These are phyloP conservation scores for Erannis defoliaria DNA, from an alignment of 2,888 invertebrate species.

Conservation along the genomic window DNA sequence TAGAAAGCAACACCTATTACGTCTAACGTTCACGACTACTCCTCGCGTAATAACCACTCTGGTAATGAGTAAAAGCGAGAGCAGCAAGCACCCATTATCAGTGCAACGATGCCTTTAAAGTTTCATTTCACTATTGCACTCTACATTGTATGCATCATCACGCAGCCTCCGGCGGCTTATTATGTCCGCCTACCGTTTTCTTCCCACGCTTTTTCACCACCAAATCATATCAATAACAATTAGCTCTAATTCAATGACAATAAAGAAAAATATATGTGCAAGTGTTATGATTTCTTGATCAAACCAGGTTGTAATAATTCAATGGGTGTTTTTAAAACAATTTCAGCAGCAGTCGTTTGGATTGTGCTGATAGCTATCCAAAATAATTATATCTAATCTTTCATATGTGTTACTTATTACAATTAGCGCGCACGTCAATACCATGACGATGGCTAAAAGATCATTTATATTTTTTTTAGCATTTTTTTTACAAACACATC, in stretches of 20 bases:
- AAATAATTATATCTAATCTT: conserved; percentile 11
- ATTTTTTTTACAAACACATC: too few species aligned
- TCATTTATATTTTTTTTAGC: not conserved
- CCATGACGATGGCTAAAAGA: too few species aligned
- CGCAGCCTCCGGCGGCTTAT: conserved; percentile 26
- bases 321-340: conserved; percentile 65
- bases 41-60: conserved; percentile 56
- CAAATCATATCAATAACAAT: conserved; percentile 60
- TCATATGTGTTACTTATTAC: not conserved
- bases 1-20: conserved; percentile 83
- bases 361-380: conserved; percentile 30
- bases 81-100: conserved; percentile 56
- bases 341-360: conserved; percentile 45
- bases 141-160: conserved; percentile 19
- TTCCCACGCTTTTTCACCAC: conserved; percentile 64
- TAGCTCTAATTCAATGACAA: conserved; percentile 62
- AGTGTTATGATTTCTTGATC: conserved; percentile 68
- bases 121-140: conserved; percentile 32
- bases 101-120: conserved; percentile 43
- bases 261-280: conserved; percentile 72
- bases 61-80: conserved; percentile 78
- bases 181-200: conserved; percentile 17
- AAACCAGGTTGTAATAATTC: conserved; percentile 62
- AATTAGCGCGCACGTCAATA: not conserved
- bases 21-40: conserved; percentile 65